Base-by-base conservation (phyloP, 2,888 invertebrate genomes). In the Villa cingulata region DNA sequence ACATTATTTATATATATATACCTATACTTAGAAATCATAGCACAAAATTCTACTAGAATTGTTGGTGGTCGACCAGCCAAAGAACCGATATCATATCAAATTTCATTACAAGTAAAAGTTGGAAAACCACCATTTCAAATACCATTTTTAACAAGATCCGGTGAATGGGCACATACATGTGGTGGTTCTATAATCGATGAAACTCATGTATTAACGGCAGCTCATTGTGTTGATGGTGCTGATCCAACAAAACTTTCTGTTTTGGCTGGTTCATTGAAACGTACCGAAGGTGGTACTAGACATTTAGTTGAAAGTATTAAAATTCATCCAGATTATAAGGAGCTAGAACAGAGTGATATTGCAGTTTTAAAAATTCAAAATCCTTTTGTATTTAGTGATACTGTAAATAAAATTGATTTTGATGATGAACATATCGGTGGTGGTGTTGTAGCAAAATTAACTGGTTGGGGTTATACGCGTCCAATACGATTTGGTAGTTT, bases 361-460 rank as follows among this genome's bases (percentile, higher is more conserved):
- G 67, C 68, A 14, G 57, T 68, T 15, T 52, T 68, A 17, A 64
- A 56, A 49, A 57, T 68, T 16, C 59, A 60, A 43, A 59, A 59
- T 2, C 57, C 64, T 4, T 62, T 68, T 14, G 49, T 58, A 43
- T 41, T 65, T 50, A 58, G 54, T 12, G 51, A 57, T 23, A 62
- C 57, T 1, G 65, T 75, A 0, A 62, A 66, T 32, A 63, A 69
- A 2, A 70, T 78, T 32, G 62, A 62, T 49, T 62, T 64, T 9
- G 58, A 57, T 29, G 58, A 62, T 43, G 53, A 53, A 27, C 48
- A 54, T 18, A 59, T 67, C 4, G 61, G 56, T 6, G 62, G 59
- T 4, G 59, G 58, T 38, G 60, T 63, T 40, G 54, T 57, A 4
- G 62, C 62, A 1, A 49, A 58, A 6, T 54, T 67, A 1, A 61